These are phyloP conservation scores for Alloscopus bannaensis DNA, from an alignment of 2,888 invertebrate species.

Conservation along the genomic window DNA sequence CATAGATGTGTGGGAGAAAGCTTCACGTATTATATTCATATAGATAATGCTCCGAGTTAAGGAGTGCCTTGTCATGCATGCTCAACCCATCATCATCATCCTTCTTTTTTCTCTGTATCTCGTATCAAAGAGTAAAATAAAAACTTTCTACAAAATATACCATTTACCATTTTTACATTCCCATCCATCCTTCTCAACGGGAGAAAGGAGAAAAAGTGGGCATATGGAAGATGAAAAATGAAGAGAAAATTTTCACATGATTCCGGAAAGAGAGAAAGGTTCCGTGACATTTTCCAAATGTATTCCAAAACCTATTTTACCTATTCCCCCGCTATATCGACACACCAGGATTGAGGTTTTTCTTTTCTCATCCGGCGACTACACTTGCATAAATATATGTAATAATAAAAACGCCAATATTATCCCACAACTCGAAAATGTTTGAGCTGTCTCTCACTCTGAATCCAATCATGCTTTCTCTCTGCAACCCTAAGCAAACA, in stretches of 20 bases:
- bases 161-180: slow-evolving; percentile 9
- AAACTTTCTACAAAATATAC: not conserved
- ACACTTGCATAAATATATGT: no score
- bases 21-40: slow-evolving; percentile 31
- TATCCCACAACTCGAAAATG: no score
- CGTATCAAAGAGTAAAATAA: not conserved
- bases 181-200: not conserved
- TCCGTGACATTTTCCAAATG: slow-evolving; percentile 29
- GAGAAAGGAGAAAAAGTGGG: not conserved
- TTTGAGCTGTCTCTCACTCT: no score
- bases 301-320: not conserved
- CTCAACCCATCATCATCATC: no score
- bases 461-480: no score
- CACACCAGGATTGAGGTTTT: no score
- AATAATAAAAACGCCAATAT: no score
- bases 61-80: slow-evolving; percentile 20
- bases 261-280: not conserved
- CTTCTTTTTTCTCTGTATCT: no score
- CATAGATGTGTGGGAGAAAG: slow-evolving; percentile 3
- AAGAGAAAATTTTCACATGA: slow-evolving; percentile 32
- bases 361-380: no score
- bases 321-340: no score
- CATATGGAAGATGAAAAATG: slow-evolving; percentile 37
- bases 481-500: no score
- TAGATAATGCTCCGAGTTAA: slow-evolving; percentile 32